Base-by-base conservation (phyloP, 2,113 vertebrate species). In the Salvator merianae region DNA sequence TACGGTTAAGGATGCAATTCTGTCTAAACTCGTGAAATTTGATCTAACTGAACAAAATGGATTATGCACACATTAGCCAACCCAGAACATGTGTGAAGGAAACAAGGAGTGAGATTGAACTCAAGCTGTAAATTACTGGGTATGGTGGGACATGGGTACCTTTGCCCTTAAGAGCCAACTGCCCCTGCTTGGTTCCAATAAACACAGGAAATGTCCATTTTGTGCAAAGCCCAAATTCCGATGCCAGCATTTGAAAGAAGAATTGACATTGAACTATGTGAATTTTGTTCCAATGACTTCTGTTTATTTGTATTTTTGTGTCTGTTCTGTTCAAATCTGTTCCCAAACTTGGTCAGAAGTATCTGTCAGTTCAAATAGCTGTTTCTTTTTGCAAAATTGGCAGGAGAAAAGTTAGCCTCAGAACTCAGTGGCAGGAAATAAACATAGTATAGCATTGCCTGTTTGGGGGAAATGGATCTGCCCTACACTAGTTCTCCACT, bases 401-500 rank as follows among this genome's bases (percentile, higher is more conserved):
- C 38, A 36, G 24, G 22, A 7, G 68, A 40, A 9, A n/a, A 16
- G 69, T 63, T 69, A 38, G 1, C 18, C 9, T 5, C 47, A 30
- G 24, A 55, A 59, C 32, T 65, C 71, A 34, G 28, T 24, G 47
- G 69, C 13, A 50, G 53, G 69, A 72, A 84, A 34, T 59, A 34
- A 79, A 79, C 9, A 18, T 4, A n/a, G 32, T 65, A 36, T 9
- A 68, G 28, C 13, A 16, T n/a, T 5, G 14, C 40, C 38, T 47
- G 5, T 79, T 85, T 34, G 55, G 55, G 26, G 32, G 26, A 38
- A 13, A 79, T 16, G 20, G 14, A 34, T 59, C 10, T 22, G 55
- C 70, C 5, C 65, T 85, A 65, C 55, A 10, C 24, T 24, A 36
- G 18, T 65, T 71, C 4, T 79, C 83, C 83, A 85, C 76, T 85